A percentile compares a stretch with the other conserved stretches of the same genome.
Evolutionary conservation across 2,113 vertebrate species (phyloP).

Genomic region (Empidonax traillii): DNA sequence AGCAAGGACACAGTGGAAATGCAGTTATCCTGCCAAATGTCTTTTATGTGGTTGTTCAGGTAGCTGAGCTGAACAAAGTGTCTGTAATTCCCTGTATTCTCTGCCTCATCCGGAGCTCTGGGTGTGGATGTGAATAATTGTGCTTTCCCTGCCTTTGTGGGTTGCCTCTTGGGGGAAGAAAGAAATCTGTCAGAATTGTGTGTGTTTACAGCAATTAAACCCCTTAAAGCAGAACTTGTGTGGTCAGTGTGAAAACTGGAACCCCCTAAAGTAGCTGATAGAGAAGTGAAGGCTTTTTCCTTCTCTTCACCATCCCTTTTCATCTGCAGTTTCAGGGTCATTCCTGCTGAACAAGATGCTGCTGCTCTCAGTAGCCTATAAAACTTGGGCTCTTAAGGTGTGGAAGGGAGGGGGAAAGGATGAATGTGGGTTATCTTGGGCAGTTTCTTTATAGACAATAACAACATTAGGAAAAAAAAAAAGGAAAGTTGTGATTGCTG

Average conservation of each 20-base stretch:
- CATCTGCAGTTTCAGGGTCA: neutral
- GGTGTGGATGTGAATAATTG: neutral
- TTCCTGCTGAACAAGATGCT: neutral
- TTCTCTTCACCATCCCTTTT: neutral
- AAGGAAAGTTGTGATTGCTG: neutral
- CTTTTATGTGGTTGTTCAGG: neutral
- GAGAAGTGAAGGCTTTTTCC: neutral
- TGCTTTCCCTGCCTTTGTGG: neutral
- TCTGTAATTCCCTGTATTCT: neutral
- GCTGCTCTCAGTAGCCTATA: neutral
- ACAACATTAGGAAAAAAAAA: neutral
- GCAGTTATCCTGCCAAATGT: neutral
- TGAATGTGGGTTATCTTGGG: neutral
- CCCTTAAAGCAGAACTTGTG: neutral
- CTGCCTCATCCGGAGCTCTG: neutral
- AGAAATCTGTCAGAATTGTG: neutral
- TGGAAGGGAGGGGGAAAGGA: neutral
- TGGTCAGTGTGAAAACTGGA: neutral
- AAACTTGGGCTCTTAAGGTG: neutral
- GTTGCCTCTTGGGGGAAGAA: accelerated
- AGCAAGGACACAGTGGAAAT: neutral
- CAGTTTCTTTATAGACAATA: neutral
- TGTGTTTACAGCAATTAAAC: neutral
- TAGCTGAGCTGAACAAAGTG: neutral
- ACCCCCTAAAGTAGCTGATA: accelerated